Evolutionary conservation across 2,888 invertebrate genomes (phyloP), one percentile per base, ranked within the genome.

Genomic region (Drosophila koepferae): DNA sequence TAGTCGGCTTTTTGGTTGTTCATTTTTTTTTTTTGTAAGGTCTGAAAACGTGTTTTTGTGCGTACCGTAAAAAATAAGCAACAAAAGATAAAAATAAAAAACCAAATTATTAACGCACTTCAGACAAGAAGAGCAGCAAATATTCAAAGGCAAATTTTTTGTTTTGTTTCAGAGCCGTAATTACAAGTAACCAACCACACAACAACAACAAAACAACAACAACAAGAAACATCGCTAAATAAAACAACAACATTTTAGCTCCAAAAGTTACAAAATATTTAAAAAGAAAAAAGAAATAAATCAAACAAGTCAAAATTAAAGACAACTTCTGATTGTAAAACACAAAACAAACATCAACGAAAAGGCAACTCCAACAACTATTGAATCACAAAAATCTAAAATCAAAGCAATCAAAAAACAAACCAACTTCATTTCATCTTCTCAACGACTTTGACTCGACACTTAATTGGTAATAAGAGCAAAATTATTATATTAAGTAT

Each of bases 381-480:
- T 31, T 63, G 44, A 53, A 66, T 60, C 63, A 67, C 48, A 59
- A 62, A 61, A 59, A 59, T 8, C 9, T 60, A 64, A 55, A 46
- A 72, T 59, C 41, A 41, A 41, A 41, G 41, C 8, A n/a, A 41
- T n/a, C 41, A 41, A 41, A 54, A 28, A 55, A 14, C 34, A 36
- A 53, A 36, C 18, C n/a, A 70, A 69, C 72, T 72, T 76, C 80
- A 82, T 68, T 81, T 75, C 75, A 75, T 75, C 86, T 80, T 81
- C 82, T 81, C 80, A 84, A 81, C 84, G 84, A 84, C 87, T 89
- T 80, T 89, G 90, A 87, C 88, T 81, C 85, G 82, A 82, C 88
- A 90, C 76, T 84, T 89, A 82, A 89, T 89, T 89, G 89, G 89
- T 89, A 87, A 87, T 86, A 82, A 86, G 85, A 88, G 86, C 81